Evolutionary conservation across 2,113 vertebrate genomes (phyloP), one percentile per base, ranked within the genome.

Genomic region (Charadrius vociferus): DNA sequence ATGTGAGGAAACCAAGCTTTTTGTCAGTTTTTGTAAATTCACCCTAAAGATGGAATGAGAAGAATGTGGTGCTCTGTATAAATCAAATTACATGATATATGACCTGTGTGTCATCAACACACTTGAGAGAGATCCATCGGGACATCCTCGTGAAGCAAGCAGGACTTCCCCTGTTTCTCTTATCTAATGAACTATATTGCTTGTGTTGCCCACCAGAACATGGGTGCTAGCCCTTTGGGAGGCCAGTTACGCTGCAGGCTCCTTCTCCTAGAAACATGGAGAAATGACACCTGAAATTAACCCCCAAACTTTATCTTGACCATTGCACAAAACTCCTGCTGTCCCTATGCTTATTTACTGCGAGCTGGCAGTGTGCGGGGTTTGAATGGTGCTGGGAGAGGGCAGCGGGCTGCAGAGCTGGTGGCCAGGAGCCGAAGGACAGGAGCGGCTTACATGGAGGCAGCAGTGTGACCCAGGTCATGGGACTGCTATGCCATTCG

Each of bases 181-280:
- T 36, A 36, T 13, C 90, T 73, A 32, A 56, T 37, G 21, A 70
- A 79, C 39, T 21, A 23, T 13, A 18, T 14, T 45, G 39, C 72
- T 75, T 30, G 17, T 74, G 29, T 41, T 29, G 30, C 41, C 45
- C 1, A 1, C 62, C 1, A 1, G 17, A 65, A 30, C 0, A 2
- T 47, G 39, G 24, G 37, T 18, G 41, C 74, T 49, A 26, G 18
- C 27, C 30, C 37, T 79, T 59, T 47, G 49, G 32, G 34, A 84
- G 26, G 47, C 53, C 20, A 36, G 29, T 62, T 36, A 47, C 1
- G 1, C 67, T 77, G 29, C 63, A n/a, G 52, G n/a, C 14, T 58
- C 10, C 47, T 62, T 70, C 73, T 84, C 19, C 30, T 36, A 41
- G 20, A 74, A 75, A 79, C 22, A 13, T 5, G 4, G 32, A 83